phyloP scores from a whole-genome alignment of 1,140 invertebrate species.

The Mamestra configurata region DNA sequence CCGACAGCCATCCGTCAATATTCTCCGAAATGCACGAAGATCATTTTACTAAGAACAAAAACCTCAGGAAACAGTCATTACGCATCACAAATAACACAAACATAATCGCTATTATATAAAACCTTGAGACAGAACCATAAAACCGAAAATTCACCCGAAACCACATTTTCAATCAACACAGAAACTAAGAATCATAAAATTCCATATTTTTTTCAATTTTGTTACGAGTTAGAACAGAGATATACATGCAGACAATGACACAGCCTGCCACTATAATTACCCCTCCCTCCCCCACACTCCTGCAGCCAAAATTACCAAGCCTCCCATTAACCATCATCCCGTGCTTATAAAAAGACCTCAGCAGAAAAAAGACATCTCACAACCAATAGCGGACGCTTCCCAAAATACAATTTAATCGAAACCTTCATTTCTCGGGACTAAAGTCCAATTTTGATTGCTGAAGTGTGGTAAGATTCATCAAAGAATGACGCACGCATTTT shows the following conservation, averaged over 20 bases:
- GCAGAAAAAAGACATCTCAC: conserved; percentile 63
- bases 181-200: conserved; percentile 39
- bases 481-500: conserved; percentile 60
- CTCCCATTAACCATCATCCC: conserved; percentile 77
- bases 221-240: conserved; percentile 68
- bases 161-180: conserved; percentile 39
- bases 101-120: conserved; percentile 10
- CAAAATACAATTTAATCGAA: conserved; percentile 56
- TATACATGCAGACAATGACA: conserved; percentile 78
- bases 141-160: conserved; percentile 36
- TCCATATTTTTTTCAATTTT: conserved; percentile 71
- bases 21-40: not conserved
- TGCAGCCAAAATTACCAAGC: conserved; percentile 72
- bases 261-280: conserved; percentile 78
- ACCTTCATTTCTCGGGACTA: conserved; percentile 53
- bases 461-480: conserved; percentile 48
- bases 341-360: conserved; percentile 72
- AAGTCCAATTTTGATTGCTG: conserved; percentile 53
- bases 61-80: conserved; percentile 3
- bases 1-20: not conserved
- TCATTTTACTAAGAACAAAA: not conserved
- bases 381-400: conserved; percentile 62
- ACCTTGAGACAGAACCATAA: conserved; percentile 28
- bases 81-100: conserved; percentile 5
- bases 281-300: conserved; percentile 63